phyloP scores from a whole-genome alignment of 2,888 invertebrate species.

The Cerastoderma edule region DNA sequence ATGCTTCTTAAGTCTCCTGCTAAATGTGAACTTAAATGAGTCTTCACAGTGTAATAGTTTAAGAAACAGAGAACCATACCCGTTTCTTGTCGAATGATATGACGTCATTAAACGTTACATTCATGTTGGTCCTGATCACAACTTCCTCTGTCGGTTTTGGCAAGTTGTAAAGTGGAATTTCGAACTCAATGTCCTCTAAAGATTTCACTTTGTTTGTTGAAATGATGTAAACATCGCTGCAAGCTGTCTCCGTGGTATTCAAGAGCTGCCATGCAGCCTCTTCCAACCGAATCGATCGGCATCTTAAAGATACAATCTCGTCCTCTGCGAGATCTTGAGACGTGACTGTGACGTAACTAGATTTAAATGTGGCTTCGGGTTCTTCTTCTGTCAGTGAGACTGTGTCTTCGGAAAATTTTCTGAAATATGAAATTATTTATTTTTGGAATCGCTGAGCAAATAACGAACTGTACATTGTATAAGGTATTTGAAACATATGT shows the following conservation, averaged over 20 bases:
- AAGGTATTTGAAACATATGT: too few relatives aligned
- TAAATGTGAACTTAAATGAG: too few relatives aligned
- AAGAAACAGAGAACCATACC: too few relatives aligned
- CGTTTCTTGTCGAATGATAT: conserved; percentile 8
- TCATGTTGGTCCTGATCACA: conserved; percentile 3
- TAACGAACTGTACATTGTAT: too few relatives aligned
- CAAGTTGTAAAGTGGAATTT: conserved; percentile 10
- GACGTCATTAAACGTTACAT: background rate
- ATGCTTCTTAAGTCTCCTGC: too few relatives aligned
- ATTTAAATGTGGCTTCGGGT: background rate
- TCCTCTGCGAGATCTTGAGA: conserved; percentile 1
- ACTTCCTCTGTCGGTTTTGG: conserved; percentile 15
- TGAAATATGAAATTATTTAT: background rate
- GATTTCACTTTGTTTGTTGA: conserved; percentile 8
- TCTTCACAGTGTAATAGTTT: too few relatives aligned
- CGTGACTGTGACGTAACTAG: conserved; percentile 2
- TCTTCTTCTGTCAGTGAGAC: background rate
- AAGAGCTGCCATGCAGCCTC: background rate
- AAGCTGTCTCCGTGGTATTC: background rate
- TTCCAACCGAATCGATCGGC: conserved; percentile 12
- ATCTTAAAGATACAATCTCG: background rate
- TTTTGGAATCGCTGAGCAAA: too few relatives aligned
- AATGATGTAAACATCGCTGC: conserved; percentile 23
- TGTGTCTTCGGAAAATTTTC: background rate
- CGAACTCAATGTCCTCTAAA: background rate